Conservation (phyloP, 1,140 invertebrate genomes). For the Aphaenogaster floridana region DNA sequence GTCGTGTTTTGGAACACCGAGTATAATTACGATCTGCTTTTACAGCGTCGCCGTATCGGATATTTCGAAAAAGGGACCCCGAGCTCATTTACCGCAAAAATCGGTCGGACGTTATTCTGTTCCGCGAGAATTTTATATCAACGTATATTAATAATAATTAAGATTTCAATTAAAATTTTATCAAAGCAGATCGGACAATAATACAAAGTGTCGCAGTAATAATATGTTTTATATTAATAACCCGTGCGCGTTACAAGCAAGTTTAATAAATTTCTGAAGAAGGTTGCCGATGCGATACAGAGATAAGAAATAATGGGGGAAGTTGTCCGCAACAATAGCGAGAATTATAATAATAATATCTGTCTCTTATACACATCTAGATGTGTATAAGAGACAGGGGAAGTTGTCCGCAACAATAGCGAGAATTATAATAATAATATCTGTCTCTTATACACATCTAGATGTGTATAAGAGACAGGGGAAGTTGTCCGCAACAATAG, state of each 20-base stretch:
- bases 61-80: neutral
- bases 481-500: slow-evolving; percentile 44
- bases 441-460: too few relatives aligned
- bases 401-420: too few relatives aligned
- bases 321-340: slow-evolving; percentile 45
- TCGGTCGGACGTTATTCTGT: neutral
- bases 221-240: neutral
- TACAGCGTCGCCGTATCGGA: neutral
- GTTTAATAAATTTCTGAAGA: slow-evolving; percentile 16
- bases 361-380: too few relatives aligned
- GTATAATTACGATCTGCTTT: neutral
- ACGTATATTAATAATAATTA: neutral
- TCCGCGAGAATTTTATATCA: neutral
- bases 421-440: too few relatives aligned
- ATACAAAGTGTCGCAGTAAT: neutral
- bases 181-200: neutral
- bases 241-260: neutral
- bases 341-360: slow-evolving; percentile 63
- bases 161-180: neutral
- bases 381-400: too few relatives aligned
- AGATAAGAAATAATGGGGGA: slow-evolving; percentile 34
- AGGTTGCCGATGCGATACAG: neutral
- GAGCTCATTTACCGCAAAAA: neutral
- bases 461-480: too few relatives aligned
- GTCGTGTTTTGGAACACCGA: slow-evolving; percentile 17